These are phyloP conservation scores for Acronicta psi DNA, from an alignment of 2,888 invertebrate species.

Conservation along the genomic window DNA sequence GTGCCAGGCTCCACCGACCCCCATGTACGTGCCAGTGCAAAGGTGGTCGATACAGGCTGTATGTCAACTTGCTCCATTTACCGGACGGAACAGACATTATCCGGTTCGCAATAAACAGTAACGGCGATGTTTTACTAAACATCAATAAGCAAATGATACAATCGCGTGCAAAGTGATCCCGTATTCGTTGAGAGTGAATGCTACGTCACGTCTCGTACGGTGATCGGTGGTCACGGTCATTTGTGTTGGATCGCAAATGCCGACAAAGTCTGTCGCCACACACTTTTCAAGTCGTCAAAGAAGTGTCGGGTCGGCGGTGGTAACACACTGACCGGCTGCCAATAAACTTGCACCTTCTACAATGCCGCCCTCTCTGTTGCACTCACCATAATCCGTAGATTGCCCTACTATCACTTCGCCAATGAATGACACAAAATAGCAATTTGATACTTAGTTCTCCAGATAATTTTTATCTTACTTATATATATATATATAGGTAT, in stretches of 20 bases:
- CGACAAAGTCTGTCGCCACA: conserved; percentile 68
- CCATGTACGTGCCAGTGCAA: conserved; percentile 61
- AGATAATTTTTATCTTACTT: no score
- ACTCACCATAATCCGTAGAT: conserved; percentile 64
- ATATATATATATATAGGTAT: no score
- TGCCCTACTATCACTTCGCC: conserved; percentile 85
- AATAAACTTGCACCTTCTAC: conserved; percentile 27
- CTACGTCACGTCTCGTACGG: no score
- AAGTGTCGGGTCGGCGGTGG: conserved; percentile 59
- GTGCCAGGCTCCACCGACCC: conserved; percentile 83
- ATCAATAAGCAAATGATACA: conserved; percentile 63
- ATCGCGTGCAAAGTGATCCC: conserved; percentile 67
- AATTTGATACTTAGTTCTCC: conserved; percentile 48
- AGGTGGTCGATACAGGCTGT: conserved; percentile 72
- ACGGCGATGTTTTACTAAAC: conserved; percentile 55
- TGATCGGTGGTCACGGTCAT: conserved; percentile 74
- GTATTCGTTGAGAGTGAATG: conserved; percentile 78
- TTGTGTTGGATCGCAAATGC: conserved; percentile 67
- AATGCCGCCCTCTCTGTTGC: conserved; percentile 71
- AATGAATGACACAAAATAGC: conserved; percentile 68
- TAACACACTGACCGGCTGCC: conserved; percentile 41
- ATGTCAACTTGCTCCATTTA: conserved; percentile 62
- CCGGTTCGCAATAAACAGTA: conserved; percentile 55
- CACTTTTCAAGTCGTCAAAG: conserved; percentile 63
- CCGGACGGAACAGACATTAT: conserved; percentile 49